These are phyloP conservation scores for Oriolus oriolus DNA, from an alignment of 2,113 vertebrate genomes.

Conservation along the genomic window DNA sequence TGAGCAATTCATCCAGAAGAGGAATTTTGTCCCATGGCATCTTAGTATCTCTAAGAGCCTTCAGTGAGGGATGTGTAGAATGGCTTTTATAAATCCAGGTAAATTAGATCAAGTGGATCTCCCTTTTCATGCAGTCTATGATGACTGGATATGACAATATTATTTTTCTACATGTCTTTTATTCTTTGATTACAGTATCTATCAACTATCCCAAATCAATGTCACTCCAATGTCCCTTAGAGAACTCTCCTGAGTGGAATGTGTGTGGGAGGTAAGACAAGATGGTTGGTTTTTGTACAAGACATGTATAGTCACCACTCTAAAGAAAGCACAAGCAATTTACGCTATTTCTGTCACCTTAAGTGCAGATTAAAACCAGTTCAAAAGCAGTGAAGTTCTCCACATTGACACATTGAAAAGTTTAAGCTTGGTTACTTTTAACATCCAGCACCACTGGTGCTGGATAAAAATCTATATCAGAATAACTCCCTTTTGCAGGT, in stretches of 20 bases:
- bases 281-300: background rate
- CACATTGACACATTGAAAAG: background rate
- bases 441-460: background rate
- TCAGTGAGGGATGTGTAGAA: background rate
- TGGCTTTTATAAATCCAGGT: background rate
- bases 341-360: background rate
- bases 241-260: background rate
- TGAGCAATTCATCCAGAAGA: background rate
- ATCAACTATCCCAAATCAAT: fast-evolving
- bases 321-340: background rate
- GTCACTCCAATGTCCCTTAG: background rate
- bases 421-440: background rate
- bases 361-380: background rate
- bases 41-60: background rate
- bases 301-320: background rate
- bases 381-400: background rate
- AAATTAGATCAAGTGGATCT: background rate
- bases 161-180: background rate
- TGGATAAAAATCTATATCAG: background rate
- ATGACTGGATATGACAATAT: background rate
- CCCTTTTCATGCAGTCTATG: background rate
- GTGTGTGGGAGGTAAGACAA: background rate
- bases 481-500: background rate
- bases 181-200: background rate
- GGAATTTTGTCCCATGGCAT: background rate